Base-by-base conservation (phyloP, 2,113 vertebrate species). In the Elachura formosa region DNA sequence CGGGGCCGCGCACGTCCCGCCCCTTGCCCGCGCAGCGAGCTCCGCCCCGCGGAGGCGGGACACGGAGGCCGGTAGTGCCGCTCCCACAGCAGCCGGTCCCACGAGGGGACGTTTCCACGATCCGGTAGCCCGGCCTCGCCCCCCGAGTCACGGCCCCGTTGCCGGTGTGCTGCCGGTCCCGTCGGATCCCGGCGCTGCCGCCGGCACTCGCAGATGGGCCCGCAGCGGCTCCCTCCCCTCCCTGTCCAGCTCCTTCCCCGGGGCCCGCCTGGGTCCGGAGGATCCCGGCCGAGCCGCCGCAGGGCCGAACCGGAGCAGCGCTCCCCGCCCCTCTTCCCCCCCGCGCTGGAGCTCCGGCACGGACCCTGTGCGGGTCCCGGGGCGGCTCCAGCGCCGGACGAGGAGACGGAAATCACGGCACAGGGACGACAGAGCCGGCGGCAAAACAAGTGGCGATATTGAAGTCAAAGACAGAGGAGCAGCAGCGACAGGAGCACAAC, bases 401-500 rank as follows among this genome's bases (percentile, higher is more conserved):
- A 96, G 91, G 90, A 91, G 91, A 80, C 91, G n/a, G 67, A 75
- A 96, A 94, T 94, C 76, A 97, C 89, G 78, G 96, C 97, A 97
- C 95, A 75, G 92, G 95, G 79, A 96, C 79, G 92, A 83, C 94
- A 95, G 71, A 94, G 89, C 92, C 34, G 94, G 94, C 93, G 92
- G 96, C 87, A 89, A 96, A 96, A 97, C 93, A 95, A 96, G 93
- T 88, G 89, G 17, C 66, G 88, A 90, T 94, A 87, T 86, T 90
- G 69, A 77, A 94, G 69, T 92, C 75, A 92, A 79, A 76, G 76
- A 95, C 71, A 95, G 69, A 91, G 69, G 87, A 93, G 84, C 95
- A 90, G 97, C 96, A 93, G 93, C 94, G 91, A 96, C 77, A 96
- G 95, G 94, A 96, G 96, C 94, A 95, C 87, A 83, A 68, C 40